Percentiles rank a stretch among this genome's conserved stretches.
phyloP scores from a whole-genome alignment of 2,797 vertebrate genomes.

The Ctenopoma multispine region DNA sequence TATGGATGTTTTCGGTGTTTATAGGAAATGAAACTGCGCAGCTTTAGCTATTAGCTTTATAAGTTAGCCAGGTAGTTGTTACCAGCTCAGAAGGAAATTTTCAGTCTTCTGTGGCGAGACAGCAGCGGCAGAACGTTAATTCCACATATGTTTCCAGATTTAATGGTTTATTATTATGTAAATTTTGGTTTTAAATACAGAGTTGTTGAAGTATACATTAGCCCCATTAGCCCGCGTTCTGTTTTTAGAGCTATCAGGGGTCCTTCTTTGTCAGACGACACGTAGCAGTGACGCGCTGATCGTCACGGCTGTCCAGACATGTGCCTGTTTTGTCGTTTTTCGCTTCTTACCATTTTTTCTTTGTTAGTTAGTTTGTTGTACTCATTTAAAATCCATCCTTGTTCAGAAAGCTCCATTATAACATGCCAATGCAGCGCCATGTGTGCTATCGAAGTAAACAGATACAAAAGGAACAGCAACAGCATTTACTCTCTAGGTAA shows the following conservation, averaged over 20 bases:
- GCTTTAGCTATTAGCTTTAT: slow-evolving; percentile 62
- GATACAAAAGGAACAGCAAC: no score
- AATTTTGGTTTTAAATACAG: slow-evolving; percentile 15
- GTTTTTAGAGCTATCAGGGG: slow-evolving; percentile 55
- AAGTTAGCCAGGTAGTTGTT: slow-evolving; percentile 65
- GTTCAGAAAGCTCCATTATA: neutral
- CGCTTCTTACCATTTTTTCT: neutral
- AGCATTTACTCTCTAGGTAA: no score
- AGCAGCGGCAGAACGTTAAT: slow-evolving; percentile 37
- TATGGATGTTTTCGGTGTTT: slow-evolving; percentile 34
- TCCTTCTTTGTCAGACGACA: slow-evolving; percentile 50
- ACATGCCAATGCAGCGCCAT: neutral
- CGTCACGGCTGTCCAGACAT: slow-evolving; percentile 2
- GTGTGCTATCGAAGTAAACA: neutral
- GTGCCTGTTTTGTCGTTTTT: slow-evolving; percentile 49
- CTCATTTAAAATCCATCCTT: neutral
- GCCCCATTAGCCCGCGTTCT: slow-evolving; percentile 73
- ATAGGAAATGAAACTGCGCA: slow-evolving; percentile 65
- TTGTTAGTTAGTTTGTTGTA: neutral
- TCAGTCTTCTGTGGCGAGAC: slow-evolving; percentile 53
- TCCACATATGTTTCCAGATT: slow-evolving; percentile 35
- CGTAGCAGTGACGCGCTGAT: slow-evolving; percentile 28
- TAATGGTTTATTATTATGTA: slow-evolving; percentile 38
- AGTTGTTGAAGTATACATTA: slow-evolving; percentile 49
- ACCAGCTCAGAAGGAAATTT: slow-evolving; percentile 60